Conservation (phyloP, 2,888 invertebrate species). For the Yponomeuta cagnagella region DNA sequence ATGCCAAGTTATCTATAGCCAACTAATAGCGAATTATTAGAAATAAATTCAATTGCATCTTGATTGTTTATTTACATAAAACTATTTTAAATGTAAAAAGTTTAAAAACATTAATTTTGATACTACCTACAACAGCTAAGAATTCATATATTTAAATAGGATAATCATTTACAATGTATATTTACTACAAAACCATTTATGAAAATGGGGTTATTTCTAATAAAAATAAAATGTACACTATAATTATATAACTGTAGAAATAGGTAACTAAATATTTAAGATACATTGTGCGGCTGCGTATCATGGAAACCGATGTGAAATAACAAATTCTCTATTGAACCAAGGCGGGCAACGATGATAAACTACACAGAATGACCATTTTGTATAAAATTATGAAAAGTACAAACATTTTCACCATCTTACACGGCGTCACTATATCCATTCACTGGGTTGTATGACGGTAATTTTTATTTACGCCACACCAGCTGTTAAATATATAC, state of each 20-base stretch:
- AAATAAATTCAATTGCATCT: constrained; percentile 5
- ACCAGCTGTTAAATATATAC: no score
- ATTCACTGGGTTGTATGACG: no score
- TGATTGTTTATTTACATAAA: not conserved
- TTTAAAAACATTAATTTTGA: constrained; percentile 5
- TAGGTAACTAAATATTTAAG: constrained; percentile 4
- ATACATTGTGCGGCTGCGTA: constrained; percentile 8
- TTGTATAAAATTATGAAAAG: constrained; percentile 5
- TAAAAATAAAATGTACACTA: constrained; percentile 16
- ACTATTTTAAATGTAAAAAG: not conserved
- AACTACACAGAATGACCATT: not conserved
- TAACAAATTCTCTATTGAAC: not conserved
- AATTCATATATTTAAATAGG: constrained; percentile 20
- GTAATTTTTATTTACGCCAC: no score
- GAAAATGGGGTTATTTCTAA: constrained; percentile 13
- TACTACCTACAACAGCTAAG: constrained; percentile 15
- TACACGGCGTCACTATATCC: not conserved
- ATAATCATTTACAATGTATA: constrained; percentile 17
- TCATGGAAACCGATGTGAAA: not conserved
- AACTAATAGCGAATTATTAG: not conserved
- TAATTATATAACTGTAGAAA: constrained; percentile 20
- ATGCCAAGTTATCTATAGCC: not conserved
- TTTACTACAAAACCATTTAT: constrained; percentile 16
- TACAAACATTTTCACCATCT: constrained; percentile 5
- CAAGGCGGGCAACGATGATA: not conserved